Evolutionary conservation across 35 echinoderm and acorn worm genomes (phyloP).

Genomic region (Apostichopus parvimensis): DNA sequence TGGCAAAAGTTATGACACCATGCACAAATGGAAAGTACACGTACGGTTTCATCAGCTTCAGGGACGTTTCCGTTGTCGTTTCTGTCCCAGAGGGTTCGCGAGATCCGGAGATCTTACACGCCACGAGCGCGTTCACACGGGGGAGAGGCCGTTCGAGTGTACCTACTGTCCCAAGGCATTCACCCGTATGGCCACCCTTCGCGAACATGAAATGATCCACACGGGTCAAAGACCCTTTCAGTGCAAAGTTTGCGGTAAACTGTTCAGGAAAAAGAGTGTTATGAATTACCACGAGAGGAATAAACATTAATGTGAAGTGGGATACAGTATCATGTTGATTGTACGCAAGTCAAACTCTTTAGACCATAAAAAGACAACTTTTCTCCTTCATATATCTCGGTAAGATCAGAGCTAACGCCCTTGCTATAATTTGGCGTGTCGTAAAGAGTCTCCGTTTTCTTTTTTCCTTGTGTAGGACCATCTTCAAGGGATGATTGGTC

Average conservation of each 20-base stretch:
- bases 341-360: too few relatives aligned
- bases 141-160: conserved; percentile 39
- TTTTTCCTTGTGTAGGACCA: not conserved
- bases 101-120: not conserved
- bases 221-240: conserved; percentile 33
- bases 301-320: not conserved
- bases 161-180: conserved; percentile 18
- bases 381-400: too few relatives aligned
- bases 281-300: not conserved
- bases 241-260: conserved; percentile 10
- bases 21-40: conserved; percentile 10
- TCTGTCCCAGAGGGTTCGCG: conserved; percentile 6
- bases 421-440: not conserved
- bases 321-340: not conserved
- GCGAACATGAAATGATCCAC: conserved; percentile 25
- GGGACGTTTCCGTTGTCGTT: conserved; percentile 14
- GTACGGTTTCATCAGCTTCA: not conserved
- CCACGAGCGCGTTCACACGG: conserved; percentile 36
- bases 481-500: not conserved
- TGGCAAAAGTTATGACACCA: conserved; percentile 8
- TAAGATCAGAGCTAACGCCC: not conserved
- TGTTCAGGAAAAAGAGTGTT: not conserved
- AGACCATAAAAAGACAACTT: too few relatives aligned
- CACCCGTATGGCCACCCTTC: not conserved
- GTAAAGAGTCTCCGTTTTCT: not conserved